Base-by-base conservation (phyloP, 2,113 vertebrate genomes). In the Toxostoma redivivum region DNA sequence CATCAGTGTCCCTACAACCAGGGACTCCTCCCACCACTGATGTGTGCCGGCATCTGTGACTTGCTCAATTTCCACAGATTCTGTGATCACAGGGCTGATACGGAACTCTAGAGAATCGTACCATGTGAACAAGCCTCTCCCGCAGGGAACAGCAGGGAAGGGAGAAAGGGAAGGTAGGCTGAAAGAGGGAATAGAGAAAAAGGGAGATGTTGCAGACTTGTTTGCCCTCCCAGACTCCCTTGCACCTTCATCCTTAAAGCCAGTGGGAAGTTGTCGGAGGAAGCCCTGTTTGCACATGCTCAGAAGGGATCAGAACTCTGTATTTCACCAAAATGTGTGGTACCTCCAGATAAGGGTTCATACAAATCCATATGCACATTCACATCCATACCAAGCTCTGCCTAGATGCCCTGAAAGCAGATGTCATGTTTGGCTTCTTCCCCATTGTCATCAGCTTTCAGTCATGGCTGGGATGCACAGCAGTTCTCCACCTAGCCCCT, bases 1-100 rank as follows among this genome's bases (percentile, higher is more conserved):
- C 9, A 3, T 24, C 0, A 0, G 35, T 12, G 19, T 73, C 31
- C 5, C 0, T 14, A 18, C 15, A 27, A 1, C 37, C 28, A 1
- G 15, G 28, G 18, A 3, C 50, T 72, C 51, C n/a, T 77, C 40
- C 61, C 45, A 7, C 3, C 1, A 0, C 21, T 47, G 11, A 35
- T 7, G 10, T 10, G 33, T 16, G 53, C 33, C 71, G 60, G 40
- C 33, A 19, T 38, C 66, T 12, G 62, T 9, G 24, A 22, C 44
- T 72, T 24, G 37, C 54, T 56, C 15, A 13, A 1, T 37, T 35
- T 15, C 77, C 1, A 2, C 18, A 31, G 28, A 30, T 50, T 44
- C 44, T 48, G 25, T 0, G 1, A 12, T 56, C 50, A 35, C 14
- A 22, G 31, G 42, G 37, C 38, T 69, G 71, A 42, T 28, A 64